Conservation (phyloP, 2,888 invertebrate species). For the Eremobia ochroleuca region DNA sequence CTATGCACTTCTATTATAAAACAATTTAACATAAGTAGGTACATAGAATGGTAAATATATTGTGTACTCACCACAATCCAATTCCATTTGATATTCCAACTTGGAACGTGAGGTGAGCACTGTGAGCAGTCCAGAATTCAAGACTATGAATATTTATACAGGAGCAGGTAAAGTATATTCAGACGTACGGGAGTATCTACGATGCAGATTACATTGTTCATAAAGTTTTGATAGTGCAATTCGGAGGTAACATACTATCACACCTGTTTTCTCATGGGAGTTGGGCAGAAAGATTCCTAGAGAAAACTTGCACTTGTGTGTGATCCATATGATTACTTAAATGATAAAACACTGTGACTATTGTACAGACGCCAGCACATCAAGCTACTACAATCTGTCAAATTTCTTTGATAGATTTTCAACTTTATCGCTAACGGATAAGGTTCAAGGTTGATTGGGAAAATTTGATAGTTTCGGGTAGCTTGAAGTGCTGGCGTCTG, state of each 20-base stretch:
- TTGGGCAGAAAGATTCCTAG: not conserved
- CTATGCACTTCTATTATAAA: conserved; percentile 15
- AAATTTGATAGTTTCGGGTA: too few relatives aligned
- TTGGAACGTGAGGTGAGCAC: conserved; percentile 62
- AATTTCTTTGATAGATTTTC: too few relatives aligned
- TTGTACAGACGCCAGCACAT: too few relatives aligned
- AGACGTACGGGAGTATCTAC: conserved; percentile 40
- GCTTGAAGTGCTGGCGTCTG: too few relatives aligned
- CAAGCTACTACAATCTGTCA: too few relatives aligned
- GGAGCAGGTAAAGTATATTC: conserved; percentile 50
- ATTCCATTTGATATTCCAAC: conserved; percentile 66
- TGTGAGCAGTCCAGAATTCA: conserved; percentile 64
- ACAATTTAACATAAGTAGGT: conserved; percentile 53
- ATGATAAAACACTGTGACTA: too few relatives aligned
- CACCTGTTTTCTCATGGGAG: conserved; percentile 17
- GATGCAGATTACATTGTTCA: conserved; percentile 60
- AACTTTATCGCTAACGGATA: too few relatives aligned
- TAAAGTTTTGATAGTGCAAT: conserved; percentile 62
- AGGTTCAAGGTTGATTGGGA: too few relatives aligned
- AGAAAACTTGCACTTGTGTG: not conserved
- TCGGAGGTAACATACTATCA: conserved; percentile 28
- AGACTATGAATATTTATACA: conserved; percentile 66
- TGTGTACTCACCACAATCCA: conserved; percentile 60
- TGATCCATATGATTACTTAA: too few relatives aligned
- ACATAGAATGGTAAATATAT: conserved; percentile 55